Evolutionary conservation across 2,888 invertebrate species (phyloP).

Genomic region (Cantharis rustica): DNA sequence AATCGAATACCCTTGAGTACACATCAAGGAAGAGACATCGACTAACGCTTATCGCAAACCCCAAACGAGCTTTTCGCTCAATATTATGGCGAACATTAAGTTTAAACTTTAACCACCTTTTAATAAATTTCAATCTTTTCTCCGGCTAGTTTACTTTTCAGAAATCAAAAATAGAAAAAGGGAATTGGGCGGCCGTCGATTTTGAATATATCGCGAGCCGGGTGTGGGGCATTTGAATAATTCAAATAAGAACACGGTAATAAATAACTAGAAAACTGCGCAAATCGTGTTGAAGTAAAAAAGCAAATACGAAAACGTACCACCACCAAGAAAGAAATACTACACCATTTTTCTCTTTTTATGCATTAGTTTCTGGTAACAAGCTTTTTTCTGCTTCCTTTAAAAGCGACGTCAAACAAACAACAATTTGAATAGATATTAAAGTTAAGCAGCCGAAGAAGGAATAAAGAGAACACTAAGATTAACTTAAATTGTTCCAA

Average conservation of each 20-base stretch:
- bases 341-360: constrained; percentile 10
- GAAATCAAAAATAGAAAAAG: neutral
- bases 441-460: constrained; percentile 8
- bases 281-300: constrained; percentile 23
- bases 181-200: constrained; percentile 11
- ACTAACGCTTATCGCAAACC: constrained; percentile 17
- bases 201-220: constrained; percentile 12
- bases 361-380: neutral
- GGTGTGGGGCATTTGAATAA: constrained; percentile 18
- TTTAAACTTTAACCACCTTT: neutral
- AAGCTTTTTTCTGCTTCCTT: constrained; percentile 6
- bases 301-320: constrained; percentile 1
- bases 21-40: constrained; percentile 14
- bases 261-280: constrained; percentile 23
- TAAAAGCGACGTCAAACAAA: constrained; percentile 8
- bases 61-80: constrained; percentile 10
- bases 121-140: constrained; percentile 4
- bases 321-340: constrained; percentile 4
- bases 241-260: constrained; percentile 22
- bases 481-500: neutral
- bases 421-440: constrained; percentile 25
- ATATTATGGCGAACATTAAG: constrained; percentile 2
- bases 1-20: constrained; percentile 18
- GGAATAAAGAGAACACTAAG: neutral
- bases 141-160: neutral